phyloP scores from a whole-genome alignment of 2,888 invertebrate genomes.

The Drosophila merina region DNA sequence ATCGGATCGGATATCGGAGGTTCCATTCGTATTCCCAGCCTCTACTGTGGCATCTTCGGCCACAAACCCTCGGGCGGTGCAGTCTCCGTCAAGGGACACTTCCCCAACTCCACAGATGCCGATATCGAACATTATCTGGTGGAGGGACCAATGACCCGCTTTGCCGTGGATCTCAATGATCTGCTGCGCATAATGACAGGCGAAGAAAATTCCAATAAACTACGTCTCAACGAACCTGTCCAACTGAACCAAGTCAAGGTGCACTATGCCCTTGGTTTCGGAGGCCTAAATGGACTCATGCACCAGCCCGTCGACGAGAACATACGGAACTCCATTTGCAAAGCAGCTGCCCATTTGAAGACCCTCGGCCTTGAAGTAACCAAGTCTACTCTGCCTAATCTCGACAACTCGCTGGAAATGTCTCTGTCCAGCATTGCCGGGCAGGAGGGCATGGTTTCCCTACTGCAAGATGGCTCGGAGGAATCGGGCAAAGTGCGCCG shows the following conservation, averaged over 20 bases:
- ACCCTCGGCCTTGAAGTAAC: slow-evolving; percentile 55
- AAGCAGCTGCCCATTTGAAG: slow-evolving; percentile 67
- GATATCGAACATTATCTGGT: slow-evolving; percentile 85
- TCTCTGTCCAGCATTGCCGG: slow-evolving; percentile 56
- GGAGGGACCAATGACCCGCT: slow-evolving; percentile 91
- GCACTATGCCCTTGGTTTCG: slow-evolving; percentile 68
- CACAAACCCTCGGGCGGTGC: slow-evolving; percentile 92
- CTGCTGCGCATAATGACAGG: slow-evolving; percentile 87
- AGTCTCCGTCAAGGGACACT: slow-evolving; percentile 86
- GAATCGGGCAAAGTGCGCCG: slow-evolving; percentile 5
- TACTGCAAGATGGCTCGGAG: slow-evolving; percentile 18
- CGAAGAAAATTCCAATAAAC: slow-evolving; percentile 75
- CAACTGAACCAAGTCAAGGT: slow-evolving; percentile 84
- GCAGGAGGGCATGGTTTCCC: slow-evolving; percentile 55
- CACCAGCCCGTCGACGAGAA: slow-evolving; percentile 64
- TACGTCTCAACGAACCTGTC: slow-evolving; percentile 86
- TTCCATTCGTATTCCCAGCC: slow-evolving; percentile 93
- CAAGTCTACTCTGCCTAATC: slow-evolving; percentile 42
- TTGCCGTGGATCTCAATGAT: slow-evolving; percentile 89
- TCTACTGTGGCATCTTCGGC: slow-evolving; percentile 94
- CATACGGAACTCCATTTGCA: slow-evolving; percentile 63
- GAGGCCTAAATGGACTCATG: slow-evolving; percentile 60
- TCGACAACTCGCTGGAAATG: slow-evolving; percentile 70
- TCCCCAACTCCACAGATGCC: slow-evolving; percentile 85
- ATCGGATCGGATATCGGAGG: slow-evolving; percentile 95